Evolutionary conservation across 1,140 invertebrate genomes (phyloP), one percentile per base, ranked within the genome.

Genomic region (Platyscapa corneri): DNA sequence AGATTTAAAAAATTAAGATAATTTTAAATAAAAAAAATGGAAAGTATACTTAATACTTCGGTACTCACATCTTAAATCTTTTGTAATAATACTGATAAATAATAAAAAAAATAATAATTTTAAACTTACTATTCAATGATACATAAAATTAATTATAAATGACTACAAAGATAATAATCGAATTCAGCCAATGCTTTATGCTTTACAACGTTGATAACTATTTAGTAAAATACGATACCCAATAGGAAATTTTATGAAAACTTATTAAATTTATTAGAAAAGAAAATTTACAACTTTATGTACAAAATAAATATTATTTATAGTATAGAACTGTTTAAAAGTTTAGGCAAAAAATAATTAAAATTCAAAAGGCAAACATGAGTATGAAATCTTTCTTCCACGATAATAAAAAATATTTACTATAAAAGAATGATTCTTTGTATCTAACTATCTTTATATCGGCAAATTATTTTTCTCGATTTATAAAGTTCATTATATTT

Each of bases 61-160:
- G 0, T 76, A 23, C 6, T 2, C 56, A 46, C 37, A 46, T 42
- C 34, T 72, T 77, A 77, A 78, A 67, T 77, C 77, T 78, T 84
- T 78, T 84, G 53, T 56, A 32, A n/a, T 78, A 67, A 78, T 84
- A 20, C 14, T 77, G 74, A 78, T 78, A 65, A 37, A 84, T 67
- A 37, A 30, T 6, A 27, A 14, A 65, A 77, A n/a, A 18, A 67
- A 32, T 60, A n/a, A 32, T 3, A 83, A n/a, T 34, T 27, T n/a
- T 30, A 27, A 80, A 37, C 46, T 65, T 37, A 85, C 80, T 80
- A 80, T 85, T 80, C 77, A 78, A 85, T 39, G 32, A 23, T 37
- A 14, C 27, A 3, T 75, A 5, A 79, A 84, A 79, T 84, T 84
- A 85, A 85, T 85, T 85, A 74, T 80, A 75, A 85, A 80, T 65